Evolutionary conservation across 2,888 invertebrate species (phyloP).

Genomic region (Schrankia costaestrigalis): DNA sequence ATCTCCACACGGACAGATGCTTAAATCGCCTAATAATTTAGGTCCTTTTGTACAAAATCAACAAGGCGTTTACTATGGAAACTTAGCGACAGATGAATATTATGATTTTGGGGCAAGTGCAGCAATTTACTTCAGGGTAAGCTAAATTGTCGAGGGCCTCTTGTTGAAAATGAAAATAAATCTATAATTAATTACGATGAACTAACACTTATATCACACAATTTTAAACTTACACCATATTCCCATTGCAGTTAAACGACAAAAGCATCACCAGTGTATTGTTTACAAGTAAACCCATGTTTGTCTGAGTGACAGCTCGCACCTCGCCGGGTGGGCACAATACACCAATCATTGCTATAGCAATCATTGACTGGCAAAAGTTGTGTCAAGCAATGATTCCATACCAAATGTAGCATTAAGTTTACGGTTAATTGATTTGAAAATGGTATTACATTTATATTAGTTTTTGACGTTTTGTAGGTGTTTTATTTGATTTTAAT

Average conservation of each 20-base stretch:
- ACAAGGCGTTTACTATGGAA: too few species aligned
- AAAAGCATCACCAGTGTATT: constrained; percentile 54
- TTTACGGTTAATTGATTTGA: constrained; percentile 2
- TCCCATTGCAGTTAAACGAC: constrained; percentile 22
- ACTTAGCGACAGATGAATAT: too few species aligned
- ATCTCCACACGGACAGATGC: too few species aligned
- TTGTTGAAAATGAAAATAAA: too few species aligned
- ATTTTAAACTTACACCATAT: constrained; percentile 16
- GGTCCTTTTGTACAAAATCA: too few species aligned
- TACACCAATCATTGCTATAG: constrained; percentile 46
- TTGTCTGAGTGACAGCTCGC: constrained; percentile 55
- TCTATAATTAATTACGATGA: too few species aligned
- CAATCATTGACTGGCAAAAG: constrained; percentile 2
- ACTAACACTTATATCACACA: too few species aligned
- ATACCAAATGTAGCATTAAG: constrained; percentile 6
- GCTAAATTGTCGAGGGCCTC: too few species aligned
- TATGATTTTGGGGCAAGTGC: too few species aligned
- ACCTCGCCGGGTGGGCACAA: constrained; percentile 53
- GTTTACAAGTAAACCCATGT: constrained; percentile 70
- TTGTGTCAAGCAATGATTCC: constrained; percentile 1
- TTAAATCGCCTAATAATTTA: too few species aligned
- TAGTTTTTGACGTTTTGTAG: too few species aligned
- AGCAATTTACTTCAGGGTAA: too few species aligned
- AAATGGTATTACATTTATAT: not conserved
- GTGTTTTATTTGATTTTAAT: constrained; percentile 2